Evolutionary conservation across 1,140 invertebrate genomes (phyloP).

Genomic region (Diploscapter pachys): DNA sequence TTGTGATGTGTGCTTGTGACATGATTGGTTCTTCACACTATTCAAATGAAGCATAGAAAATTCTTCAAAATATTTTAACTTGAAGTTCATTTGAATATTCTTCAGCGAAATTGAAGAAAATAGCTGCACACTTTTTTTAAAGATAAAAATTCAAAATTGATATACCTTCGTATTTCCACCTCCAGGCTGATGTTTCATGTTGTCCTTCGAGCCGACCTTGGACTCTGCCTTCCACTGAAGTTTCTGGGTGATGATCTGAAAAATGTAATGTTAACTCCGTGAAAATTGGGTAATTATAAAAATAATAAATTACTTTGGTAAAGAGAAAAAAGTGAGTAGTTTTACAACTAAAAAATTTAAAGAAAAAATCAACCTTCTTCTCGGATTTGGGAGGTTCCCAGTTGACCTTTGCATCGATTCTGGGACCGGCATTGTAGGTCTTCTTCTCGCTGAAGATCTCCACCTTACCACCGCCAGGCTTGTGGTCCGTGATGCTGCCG

Average conservation of each 20-base stretch:
- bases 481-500: constrained; percentile 27
- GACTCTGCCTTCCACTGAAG: constrained; percentile 81
- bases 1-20: no score
- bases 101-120: neutral
- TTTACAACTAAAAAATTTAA: constrained; percentile 63
- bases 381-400: constrained; percentile 64
- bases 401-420: constrained; percentile 86
- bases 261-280: neutral
- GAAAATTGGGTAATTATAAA: neutral
- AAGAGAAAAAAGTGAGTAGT: constrained; percentile 64
- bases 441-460: constrained; percentile 38
- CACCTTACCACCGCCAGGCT: constrained; percentile 29
- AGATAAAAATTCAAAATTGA: constrained; percentile 5
- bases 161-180: constrained; percentile 83
- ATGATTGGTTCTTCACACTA: no score
- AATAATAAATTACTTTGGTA: neutral
- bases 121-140: constrained; percentile 8
- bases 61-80: no score
- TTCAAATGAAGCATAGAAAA: no score
- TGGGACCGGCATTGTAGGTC: constrained; percentile 82
- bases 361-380: neutral
- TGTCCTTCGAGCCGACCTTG: constrained; percentile 87
- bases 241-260: constrained; percentile 81
- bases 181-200: constrained; percentile 79
- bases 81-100: no score